Percentiles rank a stretch among this genome's conserved stretches.
phyloP scores from a whole-genome alignment of 1,140 invertebrate species.

The Atopsyche davidsoni region DNA sequence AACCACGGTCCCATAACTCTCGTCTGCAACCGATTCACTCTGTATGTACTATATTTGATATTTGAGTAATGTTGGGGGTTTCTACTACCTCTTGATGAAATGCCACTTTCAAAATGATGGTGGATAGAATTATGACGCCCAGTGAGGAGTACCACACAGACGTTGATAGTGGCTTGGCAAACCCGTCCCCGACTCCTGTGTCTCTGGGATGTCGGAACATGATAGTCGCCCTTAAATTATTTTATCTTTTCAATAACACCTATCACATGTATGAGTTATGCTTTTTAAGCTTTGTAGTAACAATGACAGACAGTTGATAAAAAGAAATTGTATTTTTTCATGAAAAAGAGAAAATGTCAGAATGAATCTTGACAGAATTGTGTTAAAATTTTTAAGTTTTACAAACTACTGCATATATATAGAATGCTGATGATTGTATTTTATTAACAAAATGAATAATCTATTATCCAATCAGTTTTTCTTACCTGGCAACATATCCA shows the following conservation, averaged over 20 bases:
- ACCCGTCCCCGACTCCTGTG: conserved; percentile 15
- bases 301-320: not conserved
- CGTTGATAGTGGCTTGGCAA: conserved; percentile 14
- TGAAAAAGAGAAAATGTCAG: not conserved
- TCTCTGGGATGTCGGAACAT: conserved; percentile 22
- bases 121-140: not conserved
- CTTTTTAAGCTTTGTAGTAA: not conserved
- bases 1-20: too few relatives aligned
- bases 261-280: not conserved
- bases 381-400: not conserved
- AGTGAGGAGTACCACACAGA: conserved; percentile 21
- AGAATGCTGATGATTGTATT: not conserved
- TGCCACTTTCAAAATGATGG: conserved; percentile 11
- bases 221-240: conserved; percentile 11
- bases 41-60: too few relatives aligned
- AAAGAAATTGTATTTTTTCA: not conserved
- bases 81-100: conserved; percentile 13
- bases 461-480: not conserved
- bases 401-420: not conserved
- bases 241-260: not conserved
- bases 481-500: conserved; percentile 20
- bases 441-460: conserved; percentile 1
- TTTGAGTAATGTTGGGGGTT: too few relatives aligned
- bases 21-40: too few relatives aligned
- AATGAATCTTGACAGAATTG: not conserved